Conservation (phyloP, 2,888 invertebrate species). For the Hyposoter dolosus region DNA sequence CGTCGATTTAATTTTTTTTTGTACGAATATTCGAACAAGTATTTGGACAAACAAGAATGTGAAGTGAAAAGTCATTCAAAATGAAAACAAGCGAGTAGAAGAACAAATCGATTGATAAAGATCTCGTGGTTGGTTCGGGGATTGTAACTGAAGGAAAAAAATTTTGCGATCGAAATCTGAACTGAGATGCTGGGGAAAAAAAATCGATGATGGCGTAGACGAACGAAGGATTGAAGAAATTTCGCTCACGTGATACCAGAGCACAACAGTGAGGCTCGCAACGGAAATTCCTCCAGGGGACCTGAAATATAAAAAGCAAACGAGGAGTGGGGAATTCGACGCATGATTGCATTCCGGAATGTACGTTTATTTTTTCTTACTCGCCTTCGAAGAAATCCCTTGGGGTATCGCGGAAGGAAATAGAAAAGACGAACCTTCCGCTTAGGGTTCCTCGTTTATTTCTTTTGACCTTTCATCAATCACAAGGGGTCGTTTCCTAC, state of each 20-base stretch:
- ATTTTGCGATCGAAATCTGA: neutral
- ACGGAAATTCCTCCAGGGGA: slow-evolving; percentile 5
- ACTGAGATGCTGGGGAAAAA: neutral
- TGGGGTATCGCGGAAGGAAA: neutral
- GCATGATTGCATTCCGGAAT: neutral
- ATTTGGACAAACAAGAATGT: neutral
- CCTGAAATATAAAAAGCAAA: neutral
- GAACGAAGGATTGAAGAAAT: neutral
- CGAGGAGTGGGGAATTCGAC: neutral
- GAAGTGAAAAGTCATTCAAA: neutral
- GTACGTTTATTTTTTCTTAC: neutral
- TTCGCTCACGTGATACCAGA: neutral
- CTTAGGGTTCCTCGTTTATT: slow-evolving; percentile 5
- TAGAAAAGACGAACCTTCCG: slow-evolving; percentile 26
- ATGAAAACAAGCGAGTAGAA: neutral
- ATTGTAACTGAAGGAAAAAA: neutral
- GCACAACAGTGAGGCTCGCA: slow-evolving; percentile 4
- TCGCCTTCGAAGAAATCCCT: neutral
- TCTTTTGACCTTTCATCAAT: neutral
- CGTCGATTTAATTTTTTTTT: neutral
- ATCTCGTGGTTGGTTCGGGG: neutral
- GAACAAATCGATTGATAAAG: neutral
- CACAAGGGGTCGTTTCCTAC: slow-evolving; percentile 13
- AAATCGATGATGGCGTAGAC: neutral
- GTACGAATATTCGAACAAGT: neutral